These are phyloP conservation scores for Bhutanitis thaidina DNA, from an alignment of 2,888 invertebrate genomes.

Conservation along the genomic window DNA sequence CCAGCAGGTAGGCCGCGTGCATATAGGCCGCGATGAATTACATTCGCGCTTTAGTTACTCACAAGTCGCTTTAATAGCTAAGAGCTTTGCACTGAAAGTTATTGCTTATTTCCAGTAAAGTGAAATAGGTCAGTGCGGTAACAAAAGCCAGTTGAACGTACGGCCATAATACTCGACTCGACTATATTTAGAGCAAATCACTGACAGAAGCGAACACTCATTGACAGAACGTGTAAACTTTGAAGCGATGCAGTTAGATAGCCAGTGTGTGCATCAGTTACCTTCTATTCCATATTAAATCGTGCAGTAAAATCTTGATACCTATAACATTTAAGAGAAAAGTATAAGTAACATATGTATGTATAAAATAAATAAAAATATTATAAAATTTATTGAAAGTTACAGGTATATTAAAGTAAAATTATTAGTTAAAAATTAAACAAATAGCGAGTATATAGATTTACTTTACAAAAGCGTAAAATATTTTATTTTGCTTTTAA, in stretches of 20 bases:
- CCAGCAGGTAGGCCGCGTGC: conserved; percentile 5
- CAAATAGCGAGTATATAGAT: no score
- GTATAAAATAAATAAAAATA: no score
- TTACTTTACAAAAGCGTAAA: no score
- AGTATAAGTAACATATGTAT: no score
- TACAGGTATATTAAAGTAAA: no score
- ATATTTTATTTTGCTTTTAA: no score
- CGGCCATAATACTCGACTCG: conserved; percentile 53
- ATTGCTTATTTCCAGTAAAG: conserved; percentile 77
- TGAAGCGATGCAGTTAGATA: not conserved
- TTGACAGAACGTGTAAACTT: conserved; percentile 22
- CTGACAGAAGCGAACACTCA: conserved; percentile 37
- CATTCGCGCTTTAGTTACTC: conserved; percentile 47
- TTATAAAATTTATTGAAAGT: no score
- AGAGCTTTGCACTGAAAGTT: conserved; percentile 73
- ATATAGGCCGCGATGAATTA: conserved; percentile 20
- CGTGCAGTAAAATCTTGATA: no score
- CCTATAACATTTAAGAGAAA: no score
- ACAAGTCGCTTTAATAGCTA: conserved; percentile 61
- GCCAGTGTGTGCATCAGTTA: not conserved
- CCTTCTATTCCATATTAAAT: no score
- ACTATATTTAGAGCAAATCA: conserved; percentile 60
- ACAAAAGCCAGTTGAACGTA: conserved; percentile 73
- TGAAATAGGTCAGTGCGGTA: conserved; percentile 77
- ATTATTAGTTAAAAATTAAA: no score